Evolutionary conservation across 2,113 vertebrate species (phyloP).

Genomic region (Notechis scutatus): DNA sequence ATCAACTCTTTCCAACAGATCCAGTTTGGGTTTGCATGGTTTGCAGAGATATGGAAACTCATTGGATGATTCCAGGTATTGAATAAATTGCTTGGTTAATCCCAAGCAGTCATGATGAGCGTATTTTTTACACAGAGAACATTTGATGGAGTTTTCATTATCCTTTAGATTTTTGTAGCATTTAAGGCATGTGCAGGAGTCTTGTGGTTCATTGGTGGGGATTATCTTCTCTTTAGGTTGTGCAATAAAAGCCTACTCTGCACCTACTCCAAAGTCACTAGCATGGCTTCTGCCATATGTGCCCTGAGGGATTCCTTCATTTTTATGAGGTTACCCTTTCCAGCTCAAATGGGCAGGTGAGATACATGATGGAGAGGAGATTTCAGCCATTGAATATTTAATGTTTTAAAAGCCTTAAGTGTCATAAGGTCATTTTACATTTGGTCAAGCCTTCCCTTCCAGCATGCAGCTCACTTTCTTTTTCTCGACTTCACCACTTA

Average conservation of each 20-base stretch:
- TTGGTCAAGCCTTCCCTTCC: background rate
- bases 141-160: too few species aligned
- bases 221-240: too few species aligned
- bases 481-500: background rate
- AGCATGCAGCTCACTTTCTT: background rate
- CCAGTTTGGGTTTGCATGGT: too few species aligned
- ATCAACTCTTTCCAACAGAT: too few species aligned
- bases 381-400: background rate
- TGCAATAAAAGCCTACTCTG: background rate
- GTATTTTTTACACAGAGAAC: too few species aligned
- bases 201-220: too few species aligned
- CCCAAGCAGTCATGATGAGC: too few species aligned
- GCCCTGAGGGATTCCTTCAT: background rate
- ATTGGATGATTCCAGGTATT: too few species aligned
- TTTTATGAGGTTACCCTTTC: background rate
- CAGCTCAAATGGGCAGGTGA: background rate
- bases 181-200: too few species aligned
- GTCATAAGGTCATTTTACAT: background rate
- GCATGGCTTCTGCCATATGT: background rate
- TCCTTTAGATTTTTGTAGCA: too few species aligned
- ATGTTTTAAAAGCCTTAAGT: background rate
- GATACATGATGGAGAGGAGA: background rate
- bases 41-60: too few species aligned
- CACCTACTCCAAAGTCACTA: background rate
- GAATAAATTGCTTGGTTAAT: too few species aligned